phyloP scores from a whole-genome alignment of 2,797 vertebrate genomes.

The Epinephelus malabaricus region DNA sequence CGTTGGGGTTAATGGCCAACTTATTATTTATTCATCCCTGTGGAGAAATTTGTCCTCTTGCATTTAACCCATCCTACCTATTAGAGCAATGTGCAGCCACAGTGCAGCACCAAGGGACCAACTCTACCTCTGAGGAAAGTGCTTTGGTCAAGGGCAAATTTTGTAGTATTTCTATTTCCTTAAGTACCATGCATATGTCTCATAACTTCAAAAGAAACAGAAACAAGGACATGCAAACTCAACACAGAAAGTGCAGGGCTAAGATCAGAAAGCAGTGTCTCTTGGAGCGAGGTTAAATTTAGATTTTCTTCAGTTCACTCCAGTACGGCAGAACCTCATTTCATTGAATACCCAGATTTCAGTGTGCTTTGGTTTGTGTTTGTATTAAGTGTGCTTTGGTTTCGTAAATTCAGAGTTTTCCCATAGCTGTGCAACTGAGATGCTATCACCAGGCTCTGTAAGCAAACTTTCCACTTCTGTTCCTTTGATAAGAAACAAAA shows the following conservation, averaged over 20 bases:
- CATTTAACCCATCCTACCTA: slow-evolving; percentile 47
- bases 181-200: neutral
- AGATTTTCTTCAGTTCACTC: slow-evolving; percentile 13
- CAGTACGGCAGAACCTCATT: slow-evolving; percentile 29
- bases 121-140: slow-evolving; percentile 33
- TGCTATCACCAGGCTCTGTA: slow-evolving; percentile 41
- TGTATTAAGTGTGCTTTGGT: slow-evolving; percentile 20
- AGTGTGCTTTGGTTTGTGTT: slow-evolving; percentile 14
- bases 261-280: slow-evolving; percentile 11
- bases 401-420: slow-evolving; percentile 52
- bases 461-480: slow-evolving; percentile 53
- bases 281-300: slow-evolving; percentile 2
- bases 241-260: neutral
- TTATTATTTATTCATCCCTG: slow-evolving; percentile 60
- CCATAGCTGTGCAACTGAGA: slow-evolving; percentile 27
- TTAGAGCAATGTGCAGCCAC: slow-evolving; percentile 45
- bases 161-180: neutral
- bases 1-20: slow-evolving; percentile 32
- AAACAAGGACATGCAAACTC: neutral
- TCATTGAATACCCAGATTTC: slow-evolving; percentile 13
- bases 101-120: slow-evolving; percentile 39
- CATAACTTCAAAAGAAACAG: slow-evolving; percentile 8
- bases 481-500: slow-evolving; percentile 65
- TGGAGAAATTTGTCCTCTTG: slow-evolving; percentile 46
- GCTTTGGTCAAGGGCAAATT: slow-evolving; percentile 49